Evolutionary conservation across 2,797 vertebrate genomes (phyloP).

Genomic region (Enteromius paludinosus): DNA sequence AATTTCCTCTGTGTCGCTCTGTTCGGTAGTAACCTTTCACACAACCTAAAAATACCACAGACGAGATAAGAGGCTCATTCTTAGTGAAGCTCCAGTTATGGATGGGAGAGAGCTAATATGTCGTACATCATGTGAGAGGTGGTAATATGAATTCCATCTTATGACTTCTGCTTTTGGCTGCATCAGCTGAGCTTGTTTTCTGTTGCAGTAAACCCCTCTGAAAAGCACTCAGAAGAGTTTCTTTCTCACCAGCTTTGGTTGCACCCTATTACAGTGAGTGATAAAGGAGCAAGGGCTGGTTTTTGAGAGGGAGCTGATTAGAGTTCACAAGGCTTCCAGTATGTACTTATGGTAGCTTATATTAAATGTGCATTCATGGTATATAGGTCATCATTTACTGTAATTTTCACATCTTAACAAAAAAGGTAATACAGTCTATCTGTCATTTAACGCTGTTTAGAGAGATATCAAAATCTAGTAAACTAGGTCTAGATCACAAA

Average conservation of each 20-base stretch:
- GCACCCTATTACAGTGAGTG: not conserved
- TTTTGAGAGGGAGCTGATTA: not conserved
- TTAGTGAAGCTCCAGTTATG: constrained; percentile 18
- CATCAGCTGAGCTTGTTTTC: constrained; percentile 42
- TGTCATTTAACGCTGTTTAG: not conserved
- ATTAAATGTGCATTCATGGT: not conserved
- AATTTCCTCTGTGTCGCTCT: constrained; percentile 39
- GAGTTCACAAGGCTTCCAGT: not conserved
- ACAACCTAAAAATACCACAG: constrained; percentile 41
- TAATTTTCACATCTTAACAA: not conserved
- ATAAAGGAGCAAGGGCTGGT: not conserved
- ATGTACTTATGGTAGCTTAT: not conserved
- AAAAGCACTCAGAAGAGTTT: not conserved
- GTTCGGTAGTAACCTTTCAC: constrained; percentile 43
- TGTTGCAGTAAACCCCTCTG: not conserved
- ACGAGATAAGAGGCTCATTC: constrained; percentile 42
- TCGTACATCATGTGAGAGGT: constrained; percentile 32
- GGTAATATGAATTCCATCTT: constrained; percentile 31
- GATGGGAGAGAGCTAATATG: constrained; percentile 19
- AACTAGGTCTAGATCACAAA: too few relatives aligned
- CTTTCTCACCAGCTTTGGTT: not conserved
- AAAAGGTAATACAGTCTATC: too few relatives aligned
- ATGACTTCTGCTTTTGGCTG: constrained; percentile 37
- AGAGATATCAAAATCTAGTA: not conserved
- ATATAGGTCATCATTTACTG: not conserved